Evolutionary conservation across 2,797 vertebrate species (phyloP), one percentile per base, ranked within the genome.

Genomic region (Tachyglossus aculeatus): DNA sequence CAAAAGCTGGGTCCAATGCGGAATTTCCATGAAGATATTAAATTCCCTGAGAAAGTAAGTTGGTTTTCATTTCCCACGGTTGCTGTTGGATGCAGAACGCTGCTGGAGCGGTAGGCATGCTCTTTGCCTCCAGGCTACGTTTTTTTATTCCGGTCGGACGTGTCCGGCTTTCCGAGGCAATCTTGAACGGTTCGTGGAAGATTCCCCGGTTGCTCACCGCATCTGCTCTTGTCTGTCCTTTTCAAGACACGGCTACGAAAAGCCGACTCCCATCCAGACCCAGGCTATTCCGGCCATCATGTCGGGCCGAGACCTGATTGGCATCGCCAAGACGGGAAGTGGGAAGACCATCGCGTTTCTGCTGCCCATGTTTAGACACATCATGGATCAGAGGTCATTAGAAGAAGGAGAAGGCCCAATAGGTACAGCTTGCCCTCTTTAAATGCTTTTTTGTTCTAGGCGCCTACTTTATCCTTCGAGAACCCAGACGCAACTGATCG

Each of bases 1-100:
- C 87, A 99, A 96, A 91, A 95, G 96, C 53, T 99, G 98, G 98
- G 98, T 99, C 47, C 98, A 99, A 85, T 99, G 98, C 86, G 98
- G 98, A 6, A 98, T 97, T 68, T 99, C 98, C 16, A 99, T 99
- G 98, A 99, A 99, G 92, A 99, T 99, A 87, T 90, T 99, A 85
- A 94, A 90, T 44, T 93, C 97, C 5, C 88, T 99, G 38, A 99
- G 98, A 88, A 98, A 94, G 98, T 99, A 87, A 95, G 96, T 63
- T 19, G 33, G 16, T 39, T 39, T 2, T 50, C 3, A 3, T 68
- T 47, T 4, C 67, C 15, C 16, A 39, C 15, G 7, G 51, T 70
- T 74, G 59, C 48, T 18, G 31, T 1, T 61, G 21, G n/a, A n/a
- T n/a, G n/a, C n/a, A n/a, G n/a, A n/a, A n/a, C n/a, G n/a, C n/a